Percentiles rank a stretch among this genome's conserved stretches.
phyloP scores from a whole-genome alignment of 2,888 invertebrate species.

The Agriopis aurantiaria region DNA sequence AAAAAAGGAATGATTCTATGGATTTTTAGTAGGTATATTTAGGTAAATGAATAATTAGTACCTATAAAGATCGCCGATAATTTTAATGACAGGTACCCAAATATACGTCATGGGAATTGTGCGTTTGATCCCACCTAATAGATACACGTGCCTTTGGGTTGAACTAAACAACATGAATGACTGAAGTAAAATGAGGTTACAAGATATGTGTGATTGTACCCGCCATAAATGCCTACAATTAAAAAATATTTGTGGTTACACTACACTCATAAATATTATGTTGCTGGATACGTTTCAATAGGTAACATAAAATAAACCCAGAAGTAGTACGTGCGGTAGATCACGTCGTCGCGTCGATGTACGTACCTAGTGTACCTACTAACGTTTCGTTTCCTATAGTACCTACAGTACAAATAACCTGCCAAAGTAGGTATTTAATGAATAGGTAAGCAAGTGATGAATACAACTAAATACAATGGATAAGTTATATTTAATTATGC shows the following conservation, averaged over 20 bases:
- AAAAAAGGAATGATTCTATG: too few species aligned
- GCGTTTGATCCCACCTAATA: too few species aligned
- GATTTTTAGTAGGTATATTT: too few species aligned
- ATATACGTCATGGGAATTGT: too few species aligned
- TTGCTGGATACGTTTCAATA: slow-evolving; percentile 10
- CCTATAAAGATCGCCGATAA: too few species aligned
- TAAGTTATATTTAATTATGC: too few species aligned
- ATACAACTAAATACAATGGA: not conserved
- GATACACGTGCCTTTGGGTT: too few species aligned
- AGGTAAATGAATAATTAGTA: too few species aligned
- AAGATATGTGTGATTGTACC: not conserved
- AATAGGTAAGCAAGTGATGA: not conserved
- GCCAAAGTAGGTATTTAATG: not conserved
- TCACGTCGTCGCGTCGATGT: not conserved
- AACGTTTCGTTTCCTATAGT: not conserved
- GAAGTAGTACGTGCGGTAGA: slow-evolving; percentile 4
- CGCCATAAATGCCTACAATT: not conserved
- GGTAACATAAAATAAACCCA: not conserved
- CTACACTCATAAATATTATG: slow-evolving; percentile 12
- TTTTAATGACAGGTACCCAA: too few species aligned
- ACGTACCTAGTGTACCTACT: not conserved
- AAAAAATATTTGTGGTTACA: slow-evolving; percentile 20
- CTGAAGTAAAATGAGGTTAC: too few species aligned
- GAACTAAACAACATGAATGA: too few species aligned
- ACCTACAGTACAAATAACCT: not conserved